Percentiles rank a stretch among this genome's conserved stretches.
These are phyloP conservation scores for Cyclophora albipunctata DNA, from an alignment of 2,888 invertebrate species.

Conservation along the genomic window DNA sequence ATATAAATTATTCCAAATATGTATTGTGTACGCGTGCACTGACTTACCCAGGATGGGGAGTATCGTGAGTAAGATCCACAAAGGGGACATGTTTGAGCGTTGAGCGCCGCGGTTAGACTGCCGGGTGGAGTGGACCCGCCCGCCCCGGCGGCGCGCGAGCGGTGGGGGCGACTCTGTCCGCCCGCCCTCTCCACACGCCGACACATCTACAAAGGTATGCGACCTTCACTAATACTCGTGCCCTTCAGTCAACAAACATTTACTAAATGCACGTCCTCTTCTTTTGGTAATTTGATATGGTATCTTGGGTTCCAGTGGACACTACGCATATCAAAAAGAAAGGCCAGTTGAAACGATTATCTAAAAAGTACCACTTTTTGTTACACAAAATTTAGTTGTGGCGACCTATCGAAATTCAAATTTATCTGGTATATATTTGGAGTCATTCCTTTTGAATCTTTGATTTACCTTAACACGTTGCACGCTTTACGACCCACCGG, in stretches of 20 bases:
- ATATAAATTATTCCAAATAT: too few species aligned
- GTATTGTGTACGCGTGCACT: slow-evolving; percentile 6
- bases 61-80: slow-evolving; percentile 66
- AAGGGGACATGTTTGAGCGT: slow-evolving; percentile 67
- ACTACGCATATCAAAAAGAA: background rate
- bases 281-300: background rate
- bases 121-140: slow-evolving; percentile 35
- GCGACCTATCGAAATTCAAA: too few species aligned
- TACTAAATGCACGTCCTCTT: background rate
- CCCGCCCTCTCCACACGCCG: slow-evolving; percentile 40
- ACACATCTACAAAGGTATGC: background rate
- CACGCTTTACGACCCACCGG: too few species aligned
- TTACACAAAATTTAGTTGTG: too few species aligned
- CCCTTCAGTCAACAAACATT: background rate
- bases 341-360: too few species aligned
- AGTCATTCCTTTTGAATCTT: too few species aligned
- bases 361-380: too few species aligned
- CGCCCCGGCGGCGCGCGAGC: slow-evolving; percentile 25
- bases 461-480: too few species aligned
- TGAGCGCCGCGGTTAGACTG: slow-evolving; percentile 64
- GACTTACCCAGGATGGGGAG: slow-evolving; percentile 72
- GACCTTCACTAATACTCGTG: background rate
- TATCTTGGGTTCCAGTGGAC: background rate
- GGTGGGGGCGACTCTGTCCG: slow-evolving; percentile 53
- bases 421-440: too few species aligned